These are phyloP conservation scores for Conops quadrifasciatus DNA, from an alignment of 2,888 invertebrate genomes.

Conservation along the genomic window DNA sequence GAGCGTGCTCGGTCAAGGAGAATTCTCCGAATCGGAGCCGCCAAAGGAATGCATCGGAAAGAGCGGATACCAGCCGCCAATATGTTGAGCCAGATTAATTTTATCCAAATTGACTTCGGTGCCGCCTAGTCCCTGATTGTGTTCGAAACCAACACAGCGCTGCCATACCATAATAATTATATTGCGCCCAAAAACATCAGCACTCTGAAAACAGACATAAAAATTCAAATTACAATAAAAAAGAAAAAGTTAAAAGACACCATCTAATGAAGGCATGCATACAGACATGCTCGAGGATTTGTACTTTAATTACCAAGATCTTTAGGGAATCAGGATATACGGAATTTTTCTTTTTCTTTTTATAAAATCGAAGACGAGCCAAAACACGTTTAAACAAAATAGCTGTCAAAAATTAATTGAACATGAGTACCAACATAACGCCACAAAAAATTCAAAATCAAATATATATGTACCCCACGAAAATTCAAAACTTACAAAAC, in stretches of 20 bases:
- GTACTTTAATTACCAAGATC: too few species aligned
- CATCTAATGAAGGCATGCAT: background rate
- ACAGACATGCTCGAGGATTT: too few species aligned
- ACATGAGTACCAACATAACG: too few species aligned
- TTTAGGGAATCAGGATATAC: too few species aligned
- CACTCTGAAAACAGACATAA: conserved; percentile 66
- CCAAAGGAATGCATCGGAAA: conserved; percentile 87
- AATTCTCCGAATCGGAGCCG: conserved; percentile 70
- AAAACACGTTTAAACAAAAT: too few species aligned
- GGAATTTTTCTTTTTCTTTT: too few species aligned
- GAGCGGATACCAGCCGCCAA: conserved; percentile 90
- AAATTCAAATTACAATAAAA: background rate
- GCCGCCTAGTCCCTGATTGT: conserved; percentile 83
- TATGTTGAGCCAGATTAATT: conserved; percentile 78
- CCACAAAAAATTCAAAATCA: too few species aligned
- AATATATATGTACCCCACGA: too few species aligned
- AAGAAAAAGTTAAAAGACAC: background rate
- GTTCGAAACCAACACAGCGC: conserved; percentile 86
- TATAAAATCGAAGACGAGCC: too few species aligned
- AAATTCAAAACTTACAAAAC: too few species aligned
- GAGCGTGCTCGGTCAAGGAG: conserved; percentile 65
- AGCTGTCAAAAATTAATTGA: too few species aligned
- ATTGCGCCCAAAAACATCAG: conserved; percentile 80
- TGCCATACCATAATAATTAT: conserved; percentile 94
- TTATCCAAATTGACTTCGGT: conserved; percentile 86